These are phyloP conservation scores for Orgyia antiqua DNA, from an alignment of 2,888 invertebrate genomes.

Conservation along the genomic window DNA sequence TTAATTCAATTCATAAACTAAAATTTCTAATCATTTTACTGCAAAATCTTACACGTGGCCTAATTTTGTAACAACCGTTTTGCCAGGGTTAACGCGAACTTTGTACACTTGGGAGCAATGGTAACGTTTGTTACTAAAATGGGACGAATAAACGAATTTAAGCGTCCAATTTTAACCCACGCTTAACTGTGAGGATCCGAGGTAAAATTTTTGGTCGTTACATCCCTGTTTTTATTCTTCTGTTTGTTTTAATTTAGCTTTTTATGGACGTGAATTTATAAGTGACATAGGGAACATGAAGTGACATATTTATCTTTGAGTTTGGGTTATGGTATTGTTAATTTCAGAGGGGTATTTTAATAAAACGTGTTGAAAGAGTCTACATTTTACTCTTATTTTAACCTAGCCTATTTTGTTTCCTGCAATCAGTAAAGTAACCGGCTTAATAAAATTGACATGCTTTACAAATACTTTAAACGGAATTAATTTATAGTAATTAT, in stretches of 20 bases:
- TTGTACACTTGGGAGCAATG: constrained; percentile 61
- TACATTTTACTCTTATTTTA: no score
- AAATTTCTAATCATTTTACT: constrained; percentile 16
- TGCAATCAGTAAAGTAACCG: no score
- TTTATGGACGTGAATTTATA: constrained; percentile 17
- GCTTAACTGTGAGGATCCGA: constrained; percentile 49
- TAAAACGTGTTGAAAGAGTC: no score
- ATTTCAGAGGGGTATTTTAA: no score
- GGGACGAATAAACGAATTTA: constrained; percentile 67
- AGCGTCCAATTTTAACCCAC: constrained; percentile 67
- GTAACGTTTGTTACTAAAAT: constrained; percentile 51
- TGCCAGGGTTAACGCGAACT: constrained; percentile 52
- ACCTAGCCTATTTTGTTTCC: no score
- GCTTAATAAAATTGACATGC: no score
- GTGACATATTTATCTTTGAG: constrained; percentile 7
- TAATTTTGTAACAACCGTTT: constrained; percentile 45
- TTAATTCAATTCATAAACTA: constrained; percentile 12
- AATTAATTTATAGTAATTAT: no score
- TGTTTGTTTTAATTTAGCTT: constrained; percentile 42
- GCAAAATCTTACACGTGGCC: constrained; percentile 37
- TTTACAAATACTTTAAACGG: no score
- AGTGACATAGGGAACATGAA: no score
- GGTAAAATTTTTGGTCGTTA: constrained; percentile 43
- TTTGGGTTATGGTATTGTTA: constrained; percentile 8
- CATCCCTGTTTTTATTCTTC: constrained; percentile 41